Evolutionary conservation across 2,113 vertebrate genomes (phyloP).

Genomic region (Elgaria multicarinata): DNA sequence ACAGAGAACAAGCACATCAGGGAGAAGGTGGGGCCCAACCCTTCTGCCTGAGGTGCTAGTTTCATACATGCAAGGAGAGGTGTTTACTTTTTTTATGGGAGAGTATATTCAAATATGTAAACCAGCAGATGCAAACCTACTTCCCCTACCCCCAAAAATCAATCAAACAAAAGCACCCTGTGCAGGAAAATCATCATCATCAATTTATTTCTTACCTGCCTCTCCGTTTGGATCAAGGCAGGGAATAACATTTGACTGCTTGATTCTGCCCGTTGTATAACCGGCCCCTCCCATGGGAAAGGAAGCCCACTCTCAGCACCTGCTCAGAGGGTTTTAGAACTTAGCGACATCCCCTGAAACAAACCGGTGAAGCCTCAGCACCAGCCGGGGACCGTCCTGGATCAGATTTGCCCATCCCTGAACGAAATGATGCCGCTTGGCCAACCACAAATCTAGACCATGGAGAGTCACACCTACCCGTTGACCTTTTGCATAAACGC

Average conservation of each 20-base stretch:
- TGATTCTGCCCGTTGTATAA: not conserved
- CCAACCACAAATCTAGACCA: not conserved
- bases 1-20: not conserved
- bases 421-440: not conserved
- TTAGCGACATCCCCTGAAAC: not conserved
- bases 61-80: not conserved
- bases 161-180: too few relatives aligned
- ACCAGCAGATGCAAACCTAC: too few relatives aligned
- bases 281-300: not conserved
- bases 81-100: not conserved
- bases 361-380: too few relatives aligned
- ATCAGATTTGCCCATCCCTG: not conserved
- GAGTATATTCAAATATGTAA: not conserved
- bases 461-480: conserved; percentile 79
- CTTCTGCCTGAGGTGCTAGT: not conserved
- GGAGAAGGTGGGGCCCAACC: too few relatives aligned
- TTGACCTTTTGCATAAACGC: conserved; percentile 92
- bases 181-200: not conserved
- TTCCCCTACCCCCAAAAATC: too few relatives aligned
- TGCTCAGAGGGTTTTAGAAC: not conserved
- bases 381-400: not conserved
- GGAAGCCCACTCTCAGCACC: not conserved
- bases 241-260: too few relatives aligned
- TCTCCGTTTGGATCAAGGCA: too few relatives aligned
- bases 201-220: too few relatives aligned